Base-by-base conservation (phyloP, 2,888 invertebrate genomes). In the Amphipoea oculea region DNA sequence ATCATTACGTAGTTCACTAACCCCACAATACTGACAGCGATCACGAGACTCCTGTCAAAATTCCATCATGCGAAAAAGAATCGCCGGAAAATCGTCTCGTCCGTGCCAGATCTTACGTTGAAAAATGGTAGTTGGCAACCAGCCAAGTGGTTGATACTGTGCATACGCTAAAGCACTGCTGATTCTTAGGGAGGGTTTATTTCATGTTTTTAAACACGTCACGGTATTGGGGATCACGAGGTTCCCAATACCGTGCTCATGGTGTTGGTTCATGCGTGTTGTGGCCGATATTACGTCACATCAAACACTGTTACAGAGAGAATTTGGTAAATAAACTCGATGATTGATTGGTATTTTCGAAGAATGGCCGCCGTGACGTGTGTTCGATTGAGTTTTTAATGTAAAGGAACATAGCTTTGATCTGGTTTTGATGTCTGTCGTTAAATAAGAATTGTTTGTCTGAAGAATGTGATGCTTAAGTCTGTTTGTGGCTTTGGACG, bases 61-160 rank as follows among this genome's bases (percentile, higher is more conserved):
- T 81, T 83, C 86, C 83, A 83, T 89, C 90, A 86, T 36, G 67
- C 68, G 11, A 45, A 83, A 62, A 74, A 79, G 85, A 86, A 73
- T n/a, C 73, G 85, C 66, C 83, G 82, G 75, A 74, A 87, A 86
- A 83, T 82, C 84, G 82, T 54, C 54, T 72, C 70, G 80, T 88
- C 73, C 73, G 82, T 83, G 85, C 78, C 79, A 82, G 84, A 75
- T 79, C 86, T 90, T 88, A 88, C 73, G 83, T 74, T 86, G 89
- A 89, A 89, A 86, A 89, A 88, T 89, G 84, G 79, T 51, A 23
- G 65, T 80, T 91, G 91, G 91, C 90, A 7, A 0, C 11, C 20
- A 9, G 82, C 91, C 91, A 92, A 86, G 40, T 45, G 23, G 48
- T 54, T 88, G 90, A 91, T 90, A 89, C 83, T 87, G 90, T 87